Base-by-base conservation (phyloP, 2,888 invertebrate genomes). In the Scaptomyza polygonia region DNA sequence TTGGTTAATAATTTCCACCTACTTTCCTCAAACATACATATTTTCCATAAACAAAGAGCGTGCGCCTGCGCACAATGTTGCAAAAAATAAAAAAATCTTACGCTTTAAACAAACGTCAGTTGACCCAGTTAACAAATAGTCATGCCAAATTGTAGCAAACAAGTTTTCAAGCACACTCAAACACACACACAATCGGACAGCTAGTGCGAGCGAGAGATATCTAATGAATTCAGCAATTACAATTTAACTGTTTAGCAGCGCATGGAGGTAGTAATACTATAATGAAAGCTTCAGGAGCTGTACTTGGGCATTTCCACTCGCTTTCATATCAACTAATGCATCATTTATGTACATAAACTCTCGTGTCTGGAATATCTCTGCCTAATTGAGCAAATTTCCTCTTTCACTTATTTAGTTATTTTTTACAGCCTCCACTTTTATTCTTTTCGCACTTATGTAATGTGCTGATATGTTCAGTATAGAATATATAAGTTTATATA, bases 91-190 rank as follows among this genome's bases (percentile, higher is more conserved):
- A 63, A 49, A 29, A 58, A 43, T 16, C 16, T 16, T 16, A 39
- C 3, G 16, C 54, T 49, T 51, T 36, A 44, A 44, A 54, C 54
- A 65, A 61, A 66, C 36, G 6, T 69, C 62, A 75, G 74, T 65
- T 84, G 84, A 88, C 86, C 86, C 73, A 86, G 84, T 84, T 86
- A 72, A 43, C 72, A 79, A 76, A 77, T 62, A 56, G 68, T 74
- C 71, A 78, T 73, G 77, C 77, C 77, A 79, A 84, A 79, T 67
- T 65, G 76, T 72, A 56, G 48, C 73, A 82, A 84, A 86, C 83
- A 21, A 77, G 83, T 86, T 86, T 83, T 30, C 18, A 52, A 51
- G 47, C 42, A 58, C 54, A 67, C 14, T 65, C 16, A 56, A 11
- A 32, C 27, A 58, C 25, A 39, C n/a, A 16, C 5, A 29, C 32